Base-by-base conservation (phyloP, 2,888 invertebrate species). In the Shargacucullia verbasci region DNA sequence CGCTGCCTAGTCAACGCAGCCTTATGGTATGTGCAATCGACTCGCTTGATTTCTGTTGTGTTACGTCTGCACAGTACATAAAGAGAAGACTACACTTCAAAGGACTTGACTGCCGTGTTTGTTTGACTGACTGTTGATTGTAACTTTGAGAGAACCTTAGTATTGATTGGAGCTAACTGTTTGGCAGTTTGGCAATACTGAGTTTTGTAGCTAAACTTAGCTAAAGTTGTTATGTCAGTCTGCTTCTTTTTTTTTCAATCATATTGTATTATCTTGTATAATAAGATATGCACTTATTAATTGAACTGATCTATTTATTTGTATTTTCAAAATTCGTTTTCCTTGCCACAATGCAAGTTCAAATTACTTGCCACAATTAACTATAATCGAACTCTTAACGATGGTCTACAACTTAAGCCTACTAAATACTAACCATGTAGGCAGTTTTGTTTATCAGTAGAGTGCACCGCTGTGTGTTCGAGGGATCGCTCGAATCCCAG, bases 391-490 rank as follows among this genome's bases (percentile, higher is more conserved):
- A 14, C 40, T 43, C 29, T 50, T 20, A 15, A 53, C n/a, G 34
- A 44, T 43, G 45, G 67, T 45, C 55, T 54, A 70, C 60, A 55
- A 59, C 40, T 52, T 57, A 52, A 61, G 59, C 56, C 45, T 6
- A 53, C 45, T 40, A 48, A 29, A 29, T 29, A 29, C 29, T 6
- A 2, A 9, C 8, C 29, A 9, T 1, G 35, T 25, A 57, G 37
- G 61, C 46, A 31, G 46, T 58, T 62, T 58, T 57, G 61, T 69
- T 76, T 75, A 76, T 75, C 71, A 68, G 62, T 20, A 40, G 40
- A 37, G 27, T 63, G 55, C 61, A 68, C 57, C 43, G 25, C 44
- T 31, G 39, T 33, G 48, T 50, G 48, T 49, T 52, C 54, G 13
- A 46, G 50, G 39, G 53, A 63, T 46, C 57, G 43, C 27, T 56